Evolutionary conservation across 1,140 invertebrate species (phyloP), one percentile per base, ranked within the genome.

Genomic region (Bacillus rossius): DNA sequence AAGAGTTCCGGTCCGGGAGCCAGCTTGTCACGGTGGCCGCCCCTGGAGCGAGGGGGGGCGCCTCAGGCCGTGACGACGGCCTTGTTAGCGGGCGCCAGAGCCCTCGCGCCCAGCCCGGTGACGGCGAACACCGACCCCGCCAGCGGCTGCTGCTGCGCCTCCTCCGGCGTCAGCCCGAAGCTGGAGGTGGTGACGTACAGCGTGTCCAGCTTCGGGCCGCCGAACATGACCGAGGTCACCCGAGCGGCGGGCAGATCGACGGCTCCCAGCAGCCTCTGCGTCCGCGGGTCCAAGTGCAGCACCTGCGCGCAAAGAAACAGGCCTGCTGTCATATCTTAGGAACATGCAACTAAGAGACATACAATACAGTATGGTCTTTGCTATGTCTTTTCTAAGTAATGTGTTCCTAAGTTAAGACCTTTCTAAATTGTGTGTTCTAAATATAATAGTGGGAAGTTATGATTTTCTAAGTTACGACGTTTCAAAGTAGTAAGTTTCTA

Each of bases 121-220:
- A 94, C 74, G 55, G 79, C 78, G 69, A 91, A 93, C 13, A 91
- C 74, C 55, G 83, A 78, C 14, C 92, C 91, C 41, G 85, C 82
- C 2, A 82, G 71, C 5, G 84, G 77, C 37, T 86, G 79, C 37
- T 70, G 64, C 59, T 79, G 73, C n/a, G 80, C 73, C 60, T 84
- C 73, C 2, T 81, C 77, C 4, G 73, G 69, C 1, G 73, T 74
- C 42, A 82, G 68, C 13, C 64, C 72, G n/a, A 57, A 45, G 7
- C 41, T 37, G 8, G 76, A 71, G 0, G 77, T 75, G 0, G 81
- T 81, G 0, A 81, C 77, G 59, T 74, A 82, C 3, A 81, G 61
- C 37, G 66, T 71, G 43, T 79, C 75, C 7, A 82, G 70, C 57
- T 82, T 65, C 2, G 71, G 67, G 2, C 84, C 84, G 7, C 84